Evolutionary conservation across 2,888 invertebrate genomes (phyloP).

Genomic region (Coenonympha glycerion): DNA sequence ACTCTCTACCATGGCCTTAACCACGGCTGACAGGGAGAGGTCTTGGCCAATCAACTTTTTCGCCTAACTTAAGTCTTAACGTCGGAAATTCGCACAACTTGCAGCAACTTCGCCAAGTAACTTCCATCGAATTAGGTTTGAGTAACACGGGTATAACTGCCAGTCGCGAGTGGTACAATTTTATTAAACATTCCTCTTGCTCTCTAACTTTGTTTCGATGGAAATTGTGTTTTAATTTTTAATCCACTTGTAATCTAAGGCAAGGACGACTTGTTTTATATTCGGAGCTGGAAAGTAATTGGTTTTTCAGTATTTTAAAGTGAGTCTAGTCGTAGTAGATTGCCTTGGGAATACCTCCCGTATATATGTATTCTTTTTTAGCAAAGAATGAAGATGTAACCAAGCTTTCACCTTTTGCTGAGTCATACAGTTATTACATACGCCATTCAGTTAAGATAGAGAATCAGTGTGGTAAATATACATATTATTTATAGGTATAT

Average conservation of each 20-base stretch:
- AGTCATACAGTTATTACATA: too few relatives aligned
- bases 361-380: too few relatives aligned
- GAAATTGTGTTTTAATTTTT: slow-evolving; percentile 23
- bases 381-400: too few relatives aligned
- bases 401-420: background rate
- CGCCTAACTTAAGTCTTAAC: slow-evolving; percentile 24
- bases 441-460: too few relatives aligned
- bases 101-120: slow-evolving; percentile 21
- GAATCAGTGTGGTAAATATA: too few relatives aligned
- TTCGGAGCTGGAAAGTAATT: background rate
- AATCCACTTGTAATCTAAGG: slow-evolving; percentile 6
- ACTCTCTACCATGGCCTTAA: too few relatives aligned
- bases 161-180: slow-evolving; percentile 23
- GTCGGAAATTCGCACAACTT: slow-evolving; percentile 25
- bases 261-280: background rate
- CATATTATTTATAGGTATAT: too few relatives aligned
- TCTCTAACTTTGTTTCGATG: slow-evolving; percentile 6
- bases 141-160: slow-evolving; percentile 22
- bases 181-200: slow-evolving; percentile 16
- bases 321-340: background rate
- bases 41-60: slow-evolving; percentile 19
- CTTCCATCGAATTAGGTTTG: slow-evolving; percentile 22
- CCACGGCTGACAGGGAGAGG: too few relatives aligned
- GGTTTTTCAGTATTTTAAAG: background rate
- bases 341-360: too few relatives aligned